Evolutionary conservation across 2,888 invertebrate genomes (phyloP).

Genomic region (Clostera curtula): DNA sequence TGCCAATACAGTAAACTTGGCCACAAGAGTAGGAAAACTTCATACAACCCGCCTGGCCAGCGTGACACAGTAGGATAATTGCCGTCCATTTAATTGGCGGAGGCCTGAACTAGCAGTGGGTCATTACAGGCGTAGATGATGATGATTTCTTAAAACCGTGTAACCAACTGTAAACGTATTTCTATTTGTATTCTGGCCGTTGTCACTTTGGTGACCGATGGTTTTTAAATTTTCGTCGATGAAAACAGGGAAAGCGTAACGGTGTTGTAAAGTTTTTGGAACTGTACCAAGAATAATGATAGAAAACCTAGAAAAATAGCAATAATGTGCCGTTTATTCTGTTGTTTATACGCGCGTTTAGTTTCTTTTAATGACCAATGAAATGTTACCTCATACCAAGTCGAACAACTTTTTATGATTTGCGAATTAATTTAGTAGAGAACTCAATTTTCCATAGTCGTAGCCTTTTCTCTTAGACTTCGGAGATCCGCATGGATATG

Average conservation of each 20-base stretch:
- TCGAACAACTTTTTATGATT: slow-evolving; percentile 9
- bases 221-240: slow-evolving; percentile 72
- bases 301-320: slow-evolving; percentile 54
- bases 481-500: too few species aligned
- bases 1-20: too few species aligned
- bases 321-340: slow-evolving; percentile 43
- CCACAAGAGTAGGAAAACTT: too few species aligned
- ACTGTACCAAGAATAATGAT: slow-evolving; percentile 61
- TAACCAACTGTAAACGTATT: slow-evolving; percentile 69
- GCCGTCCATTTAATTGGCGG: too few species aligned
- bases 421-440: too few species aligned
- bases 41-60: too few species aligned
- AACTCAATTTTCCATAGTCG: too few species aligned
- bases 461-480: too few species aligned
- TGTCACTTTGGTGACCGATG: slow-evolving; percentile 71
- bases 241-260: slow-evolving; percentile 73
- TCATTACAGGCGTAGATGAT: too few species aligned
- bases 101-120: too few species aligned
- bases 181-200: slow-evolving; percentile 66
- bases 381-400: slow-evolving; percentile 11
- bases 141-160: slow-evolving; percentile 37
- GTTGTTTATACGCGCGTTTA: slow-evolving; percentile 23
- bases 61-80: too few species aligned
- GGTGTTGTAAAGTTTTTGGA: slow-evolving; percentile 66
- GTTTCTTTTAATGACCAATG: slow-evolving; percentile 21